These are phyloP conservation scores for Eurypyga helias DNA, from an alignment of 2,113 vertebrate species.

Conservation along the genomic window DNA sequence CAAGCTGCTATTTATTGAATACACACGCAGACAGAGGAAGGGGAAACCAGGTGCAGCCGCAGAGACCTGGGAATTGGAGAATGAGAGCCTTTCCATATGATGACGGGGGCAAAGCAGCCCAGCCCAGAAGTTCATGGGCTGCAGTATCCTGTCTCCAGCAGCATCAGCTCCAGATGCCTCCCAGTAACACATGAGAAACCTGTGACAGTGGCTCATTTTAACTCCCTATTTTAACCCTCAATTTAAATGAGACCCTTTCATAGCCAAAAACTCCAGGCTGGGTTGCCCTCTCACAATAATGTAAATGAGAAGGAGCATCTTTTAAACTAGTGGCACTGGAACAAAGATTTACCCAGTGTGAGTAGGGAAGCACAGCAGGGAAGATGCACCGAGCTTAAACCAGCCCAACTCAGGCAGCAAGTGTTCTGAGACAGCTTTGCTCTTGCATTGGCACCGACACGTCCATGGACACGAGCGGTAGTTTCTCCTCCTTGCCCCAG, in stretches of 20 bases:
- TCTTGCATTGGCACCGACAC: neutral
- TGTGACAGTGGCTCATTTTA: neutral
- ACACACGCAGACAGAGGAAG: neutral
- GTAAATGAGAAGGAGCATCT: neutral
- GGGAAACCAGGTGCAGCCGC: neutral
- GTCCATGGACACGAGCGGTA: neutral
- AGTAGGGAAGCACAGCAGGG: neutral
- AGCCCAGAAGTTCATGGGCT: neutral
- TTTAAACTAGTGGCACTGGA: neutral
- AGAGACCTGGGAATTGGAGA: neutral
- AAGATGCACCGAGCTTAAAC: neutral
- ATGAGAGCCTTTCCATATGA: neutral
- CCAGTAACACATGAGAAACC: rapidly evolving
- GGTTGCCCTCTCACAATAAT: neutral
- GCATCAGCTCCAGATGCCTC: neutral
- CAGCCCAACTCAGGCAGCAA: neutral
- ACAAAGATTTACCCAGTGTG: neutral
- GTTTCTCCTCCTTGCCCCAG: neutral
- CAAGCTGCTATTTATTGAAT: neutral
- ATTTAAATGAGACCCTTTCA: neutral
- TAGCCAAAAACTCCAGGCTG: neutral
- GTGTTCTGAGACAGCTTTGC: neutral
- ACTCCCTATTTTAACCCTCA: neutral
- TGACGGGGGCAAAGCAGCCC: neutral
- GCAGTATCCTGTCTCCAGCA: neutral